Base-by-base conservation (phyloP, 2,797 vertebrate species). In the Chrysocyon brachyurus region DNA sequence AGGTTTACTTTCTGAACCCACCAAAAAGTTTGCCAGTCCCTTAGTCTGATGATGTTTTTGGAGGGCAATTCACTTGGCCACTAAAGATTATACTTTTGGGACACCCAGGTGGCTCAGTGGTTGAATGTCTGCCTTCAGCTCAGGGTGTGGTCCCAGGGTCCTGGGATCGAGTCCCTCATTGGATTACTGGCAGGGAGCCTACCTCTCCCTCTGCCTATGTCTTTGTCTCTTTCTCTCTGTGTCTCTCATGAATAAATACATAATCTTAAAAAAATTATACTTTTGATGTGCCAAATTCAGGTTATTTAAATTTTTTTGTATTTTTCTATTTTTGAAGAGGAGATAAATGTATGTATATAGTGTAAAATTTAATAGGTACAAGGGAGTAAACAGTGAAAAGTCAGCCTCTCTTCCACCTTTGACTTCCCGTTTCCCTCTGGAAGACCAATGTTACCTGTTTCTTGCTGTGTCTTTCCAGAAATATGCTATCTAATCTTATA, bases 401-500 rank as follows among this genome's bases (percentile, higher is more conserved):
- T 59, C 49, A 82, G 54, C 10, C 14, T 87, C 40, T 79, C 12
- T 63, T 87, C 8, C 3, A 81, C 12, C 6, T 46, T 52, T 85
- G 61, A 49, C 40, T 90, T 92, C 8, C 2, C 21, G 9, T 59
- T 92, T 33, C 7, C 22, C 9, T 22, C 56, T 31, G 17, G 70
- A 70, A 94, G 31, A 46, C 19, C 26, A 26, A 0, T 3, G 14
- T 56, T 72, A 52, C 7, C 33, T 75, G 19, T 24, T 92, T 84
- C 82, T 93, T 66, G 31, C 54, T 91, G 66, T 73, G 46, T 92
- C 33, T 79, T 90, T 40, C 31, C n/a, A 83, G 84, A 90, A 87
- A 49, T 91, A 83, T 33, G 24, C 28, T 49, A 7, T 92, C 24
- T 64, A 72, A 72, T 77, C 0, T 68, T 77, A 57, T 26, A 64